phyloP scores from a whole-genome alignment of 2,888 invertebrate species.

The Lasius platythorax region DNA sequence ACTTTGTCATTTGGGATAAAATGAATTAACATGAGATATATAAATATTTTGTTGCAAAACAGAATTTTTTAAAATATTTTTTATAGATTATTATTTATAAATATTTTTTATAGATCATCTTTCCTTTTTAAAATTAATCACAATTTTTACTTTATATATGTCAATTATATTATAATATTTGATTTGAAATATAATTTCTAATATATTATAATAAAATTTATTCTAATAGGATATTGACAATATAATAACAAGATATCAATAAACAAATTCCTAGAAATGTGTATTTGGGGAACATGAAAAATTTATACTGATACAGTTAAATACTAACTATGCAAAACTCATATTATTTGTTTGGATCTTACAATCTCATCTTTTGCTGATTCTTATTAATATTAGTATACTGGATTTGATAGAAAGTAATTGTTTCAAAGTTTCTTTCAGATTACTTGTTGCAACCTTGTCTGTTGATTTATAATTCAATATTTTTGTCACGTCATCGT shows the following conservation, averaged over 20 bases:
- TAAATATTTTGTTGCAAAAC: not conserved
- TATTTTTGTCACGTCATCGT: not conserved
- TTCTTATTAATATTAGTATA: not conserved
- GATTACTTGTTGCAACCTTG: not conserved
- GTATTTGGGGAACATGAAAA: too few relatives aligned
- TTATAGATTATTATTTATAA: not conserved
- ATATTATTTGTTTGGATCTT: not conserved
- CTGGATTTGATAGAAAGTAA: not conserved
- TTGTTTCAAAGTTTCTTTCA: not conserved
- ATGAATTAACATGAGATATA: not conserved
- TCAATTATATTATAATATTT: not conserved
- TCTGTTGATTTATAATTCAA: not conserved
- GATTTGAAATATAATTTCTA: not conserved
- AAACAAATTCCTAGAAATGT: not conserved
- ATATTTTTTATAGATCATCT: not conserved
- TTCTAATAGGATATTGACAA: not conserved
- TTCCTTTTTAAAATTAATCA: not conserved
- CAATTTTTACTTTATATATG: not conserved
- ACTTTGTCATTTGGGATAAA: not conserved
- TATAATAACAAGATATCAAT: not conserved
- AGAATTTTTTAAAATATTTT: not conserved
- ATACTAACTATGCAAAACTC: not conserved
- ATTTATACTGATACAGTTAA: not conserved
- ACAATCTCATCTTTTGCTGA: not conserved
- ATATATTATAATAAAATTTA: not conserved